Evolutionary conservation across 64 coral and sea anemone species (phyloP), one percentile per base, ranked within the genome.

Genomic region (Pocillopora verrucosa): DNA sequence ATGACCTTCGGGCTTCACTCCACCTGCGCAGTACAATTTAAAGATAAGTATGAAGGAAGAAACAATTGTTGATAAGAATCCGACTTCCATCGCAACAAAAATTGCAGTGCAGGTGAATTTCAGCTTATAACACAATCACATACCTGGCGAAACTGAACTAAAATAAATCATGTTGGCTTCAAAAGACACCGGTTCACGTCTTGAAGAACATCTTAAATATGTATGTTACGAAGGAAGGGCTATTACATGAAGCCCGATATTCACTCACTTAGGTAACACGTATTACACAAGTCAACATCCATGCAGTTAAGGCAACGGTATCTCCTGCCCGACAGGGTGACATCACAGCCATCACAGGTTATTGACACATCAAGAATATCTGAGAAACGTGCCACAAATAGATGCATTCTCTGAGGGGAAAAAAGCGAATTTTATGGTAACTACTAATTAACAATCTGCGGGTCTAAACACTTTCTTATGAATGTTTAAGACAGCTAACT

Each of bases 321-420:
- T 75, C 97, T 72, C 75, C 86, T 84, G 45, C 94, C 90, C 16
- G 88, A 84, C 20, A 99, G 88, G 16, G 64, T 88, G 41, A 88
- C 74, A 34, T 94, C 90, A 91, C 97, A 99, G 1, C 97, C 97
- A 76, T 99, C 93, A 86, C 97, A 99, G 60, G 94, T 95, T 88
- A 99, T 95, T 20, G 89, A 82, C 51, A 99, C 97, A 56, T 99
- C 93, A 72, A 99, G 89, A 41, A 60, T 86, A 64, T 95, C 94
- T 6, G 97, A 95, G 61, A 95, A 99, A 20, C 90, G 90, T 45
- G 94, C 94, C 0, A 99, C 90, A 88, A 99, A 99, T 56, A 99
- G 77, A 62, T 99, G 97, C 91, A 99, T 93, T 83, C 88, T 89
- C 97, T 99, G 70, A 0, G 93, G 4, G 17, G 82, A 11, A 16